These are phyloP conservation scores for Eupithecia subfuscata DNA, from an alignment of 2,888 invertebrate genomes.

Conservation along the genomic window DNA sequence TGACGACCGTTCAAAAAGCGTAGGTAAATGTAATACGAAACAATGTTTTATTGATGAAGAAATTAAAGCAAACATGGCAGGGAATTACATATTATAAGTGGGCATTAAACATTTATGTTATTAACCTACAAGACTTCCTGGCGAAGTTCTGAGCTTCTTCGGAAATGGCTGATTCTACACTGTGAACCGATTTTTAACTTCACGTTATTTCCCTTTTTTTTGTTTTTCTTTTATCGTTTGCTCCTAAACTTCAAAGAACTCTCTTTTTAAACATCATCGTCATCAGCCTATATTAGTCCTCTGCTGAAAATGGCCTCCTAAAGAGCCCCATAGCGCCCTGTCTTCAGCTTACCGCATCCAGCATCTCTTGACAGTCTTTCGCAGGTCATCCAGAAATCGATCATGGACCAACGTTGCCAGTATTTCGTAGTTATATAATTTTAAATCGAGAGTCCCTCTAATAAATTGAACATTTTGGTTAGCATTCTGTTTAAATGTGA, in stretches of 20 bases:
- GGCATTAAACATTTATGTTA: conserved; percentile 29
- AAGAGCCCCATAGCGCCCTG: no score
- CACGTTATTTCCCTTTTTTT: neutral
- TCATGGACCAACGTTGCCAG: neutral
- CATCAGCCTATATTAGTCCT: neutral
- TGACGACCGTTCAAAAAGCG: neutral
- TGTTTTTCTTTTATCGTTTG: neutral
- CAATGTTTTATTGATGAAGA: conserved; percentile 10
- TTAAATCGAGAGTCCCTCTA: neutral
- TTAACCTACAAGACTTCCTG: conserved; percentile 25
- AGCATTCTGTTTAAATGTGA: neutral
- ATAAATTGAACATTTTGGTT: neutral
- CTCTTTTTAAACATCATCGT: neutral
- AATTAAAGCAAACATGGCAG: neutral
- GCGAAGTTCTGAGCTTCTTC: conserved; percentile 30
- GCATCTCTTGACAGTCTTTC: neutral
- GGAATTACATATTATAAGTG: conserved; percentile 27
- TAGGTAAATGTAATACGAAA: neutral
- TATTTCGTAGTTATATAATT: neutral
- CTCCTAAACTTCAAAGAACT: neutral
- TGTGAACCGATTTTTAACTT: neutral
- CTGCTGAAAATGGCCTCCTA: neutral
- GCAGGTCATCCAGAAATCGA: neutral
- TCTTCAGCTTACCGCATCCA: neutral
- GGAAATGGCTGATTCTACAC: conserved; percentile 22